Base-by-base conservation (phyloP, 53 echinoderm and acorn worm species). In the Holothuria scabra region DNA sequence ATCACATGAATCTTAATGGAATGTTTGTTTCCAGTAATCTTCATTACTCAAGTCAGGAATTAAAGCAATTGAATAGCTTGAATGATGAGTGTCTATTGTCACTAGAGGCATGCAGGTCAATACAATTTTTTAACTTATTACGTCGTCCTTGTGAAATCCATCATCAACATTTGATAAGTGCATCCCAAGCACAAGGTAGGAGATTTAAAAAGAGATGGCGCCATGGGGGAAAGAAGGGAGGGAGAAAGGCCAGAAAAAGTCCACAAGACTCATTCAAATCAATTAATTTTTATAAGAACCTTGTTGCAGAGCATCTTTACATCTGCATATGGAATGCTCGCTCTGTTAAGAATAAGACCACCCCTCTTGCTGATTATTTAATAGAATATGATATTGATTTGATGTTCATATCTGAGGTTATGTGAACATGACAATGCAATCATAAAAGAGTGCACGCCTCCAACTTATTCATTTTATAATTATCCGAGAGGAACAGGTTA, bases 321-420 rank as follows among this genome's bases (percentile, higher is more conserved):
- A 33, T 80, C 33, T 29, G 37, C 80, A 16, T 86, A 28, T 86
- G 86, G 86, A 87, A 87, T 72, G 22, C 49, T 31, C 58, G 56
- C 29, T 85, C 85, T 24, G 34, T 85, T 44, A 71, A 72, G 72
- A 85, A 72, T 60, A 85, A 83, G 56, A 56, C 81, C 21, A 21
- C 16, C 33, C 34, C 57, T 12, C 32, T 80, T 8, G 26, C n/a
- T 67, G 87, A 67, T 34, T 80, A 80, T 49, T 52, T 87, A 37
- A 26, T 86, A 1, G 86, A 86, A 38, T 33, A 78, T 49, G 60
- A 86, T 62, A 64, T 63, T 38, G 86, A 86, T 25, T 76, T 86
- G 30, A 76, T 86, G 76, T 49, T 86, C 35, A 23, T 86, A 12
- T 76, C 86, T 60, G 86, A 86, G 86, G 86, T 61, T 86, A 64